phyloP scores from a whole-genome alignment of 64 coral and sea anemone species.

The Stichodactyla mertensii region DNA sequence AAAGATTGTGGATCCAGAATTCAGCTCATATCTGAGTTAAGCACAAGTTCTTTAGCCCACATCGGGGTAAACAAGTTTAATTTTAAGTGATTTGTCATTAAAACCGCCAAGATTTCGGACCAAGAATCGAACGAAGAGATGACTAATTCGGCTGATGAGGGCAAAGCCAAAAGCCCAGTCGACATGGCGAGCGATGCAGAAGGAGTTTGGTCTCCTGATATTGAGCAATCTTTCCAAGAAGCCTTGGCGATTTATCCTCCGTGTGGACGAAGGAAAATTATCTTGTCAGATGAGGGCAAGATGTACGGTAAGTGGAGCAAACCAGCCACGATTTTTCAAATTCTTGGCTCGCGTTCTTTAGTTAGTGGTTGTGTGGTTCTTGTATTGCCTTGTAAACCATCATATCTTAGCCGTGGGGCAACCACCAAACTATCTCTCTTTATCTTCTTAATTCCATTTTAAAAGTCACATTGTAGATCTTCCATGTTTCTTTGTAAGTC shows the following conservation, averaged over 20 bases:
- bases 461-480: neutral
- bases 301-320: slow-evolving; percentile 86
- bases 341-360: slow-evolving; percentile 21
- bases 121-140: slow-evolving; percentile 76
- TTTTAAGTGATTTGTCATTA: slow-evolving; percentile 49
- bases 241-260: slow-evolving; percentile 97
- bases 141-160: slow-evolving; percentile 87
- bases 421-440: neutral
- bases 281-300: slow-evolving; percentile 97
- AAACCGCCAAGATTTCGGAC: slow-evolving; percentile 80
- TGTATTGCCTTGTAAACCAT: slow-evolving; percentile 13
- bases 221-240: slow-evolving; percentile 98
- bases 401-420: slow-evolving; percentile 8
- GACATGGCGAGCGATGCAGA: slow-evolving; percentile 99
- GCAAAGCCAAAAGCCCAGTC: slow-evolving; percentile 88
- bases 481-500: neutral
- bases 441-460: neutral
- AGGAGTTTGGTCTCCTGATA: slow-evolving; percentile 99
- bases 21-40: slow-evolving; percentile 9
- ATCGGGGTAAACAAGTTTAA: slow-evolving; percentile 23
- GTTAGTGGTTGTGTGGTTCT: slow-evolving; percentile 1
- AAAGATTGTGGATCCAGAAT: slow-evolving; percentile 19
- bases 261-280: slow-evolving; percentile 98
- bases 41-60: slow-evolving; percentile 1
- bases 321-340: slow-evolving; percentile 2